Evolutionary conservation across 2,113 vertebrate species (phyloP).

Genomic region (Anoplopoma fimbria): DNA sequence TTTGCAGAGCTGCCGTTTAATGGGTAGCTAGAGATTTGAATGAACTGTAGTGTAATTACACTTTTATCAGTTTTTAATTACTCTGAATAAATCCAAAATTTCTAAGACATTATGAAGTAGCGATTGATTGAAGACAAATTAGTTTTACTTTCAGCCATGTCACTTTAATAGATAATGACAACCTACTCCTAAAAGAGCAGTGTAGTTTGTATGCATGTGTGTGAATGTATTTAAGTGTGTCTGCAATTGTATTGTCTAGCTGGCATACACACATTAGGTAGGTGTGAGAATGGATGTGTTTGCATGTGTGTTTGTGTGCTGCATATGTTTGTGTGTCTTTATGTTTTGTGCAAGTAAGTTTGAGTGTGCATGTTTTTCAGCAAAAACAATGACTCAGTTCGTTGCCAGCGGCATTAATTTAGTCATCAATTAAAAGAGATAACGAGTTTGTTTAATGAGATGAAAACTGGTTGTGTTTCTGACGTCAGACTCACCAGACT

Average conservation of each 20-base stretch:
- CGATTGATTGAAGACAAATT: conserved; percentile 34
- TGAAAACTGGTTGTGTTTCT: conserved; percentile 70
- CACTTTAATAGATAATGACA: conserved; percentile 31
- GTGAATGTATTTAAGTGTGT: neutral
- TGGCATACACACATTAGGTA: neutral
- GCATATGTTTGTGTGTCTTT: neutral
- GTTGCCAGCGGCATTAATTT: conserved; percentile 71
- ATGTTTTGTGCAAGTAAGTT: conserved; percentile 30
- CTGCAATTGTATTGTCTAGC: neutral
- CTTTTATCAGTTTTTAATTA: conserved; percentile 62
- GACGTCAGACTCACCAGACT: conserved; percentile 62
- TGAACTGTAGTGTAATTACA: conserved; percentile 33
- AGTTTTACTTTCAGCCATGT: conserved; percentile 9
- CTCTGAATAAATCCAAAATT: conserved; percentile 29
- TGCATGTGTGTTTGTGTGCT: conserved; percentile 2
- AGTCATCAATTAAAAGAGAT: conserved; percentile 78
- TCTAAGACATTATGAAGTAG: conserved; percentile 11
- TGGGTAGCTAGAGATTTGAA: conserved; percentile 16
- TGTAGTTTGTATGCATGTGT: neutral
- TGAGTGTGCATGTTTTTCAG: conserved; percentile 42
- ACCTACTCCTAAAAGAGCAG: neutral
- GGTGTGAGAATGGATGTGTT: neutral
- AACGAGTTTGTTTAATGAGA: conserved; percentile 83
- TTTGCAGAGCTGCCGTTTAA: conserved; percentile 11
- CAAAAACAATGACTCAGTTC: conserved; percentile 67